Base-by-base conservation (phyloP, 2,797 vertebrate genomes). In the Eospalax fontanierii region DNA sequence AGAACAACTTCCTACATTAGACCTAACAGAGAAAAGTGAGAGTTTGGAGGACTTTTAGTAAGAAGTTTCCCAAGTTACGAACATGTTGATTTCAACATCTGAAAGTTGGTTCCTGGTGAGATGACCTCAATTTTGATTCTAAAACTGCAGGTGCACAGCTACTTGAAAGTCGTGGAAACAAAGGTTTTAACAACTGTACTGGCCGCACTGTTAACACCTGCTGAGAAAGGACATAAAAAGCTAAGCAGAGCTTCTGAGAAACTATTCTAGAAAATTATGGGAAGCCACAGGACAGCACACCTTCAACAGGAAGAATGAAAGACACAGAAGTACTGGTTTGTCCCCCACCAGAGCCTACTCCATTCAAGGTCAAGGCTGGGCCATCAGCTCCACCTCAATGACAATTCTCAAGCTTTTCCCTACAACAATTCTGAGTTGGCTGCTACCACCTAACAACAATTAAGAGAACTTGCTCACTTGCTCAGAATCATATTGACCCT, bases 61-160 rank as follows among this genome's bases (percentile, higher is more conserved):
- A 28, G 10, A 43, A 59, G 78, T 70, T 89, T 93, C 68, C 78
- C n/a, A 46, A n/a, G 6, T 82, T 87, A 74, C 74, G 66, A 94
- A 82, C 35, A n/a, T 73, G 46, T 12, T 63, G 33, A 75, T 66
- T 65, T 90, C 61, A 65, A 59, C 84, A 59, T 89, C 87, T 81
- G 14, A 43, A 85, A 68, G 38, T 15, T 30, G 54, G 21, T 63
- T 94, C 86, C 86, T 15, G 4, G 16, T 33, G 33, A 54, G 65
- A 75, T 4, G 75, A 78, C 74, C 73, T 92, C 59, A 14, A 59
- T 75, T 88, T 70, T 65, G 68, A n/a, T 35, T 59, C 43, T 18
- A 57, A 73, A 80, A 38, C 7, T 54, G 50, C 50, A 54, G 50
- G 50, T 54, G 50, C 46, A 87, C 76, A 40, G 50, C 22, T 24